A percentile compares a stretch with the other conserved stretches of the same genome.
Conservation (phyloP, 2,888 invertebrate genomes). For the Blomia tropicalis region DNA sequence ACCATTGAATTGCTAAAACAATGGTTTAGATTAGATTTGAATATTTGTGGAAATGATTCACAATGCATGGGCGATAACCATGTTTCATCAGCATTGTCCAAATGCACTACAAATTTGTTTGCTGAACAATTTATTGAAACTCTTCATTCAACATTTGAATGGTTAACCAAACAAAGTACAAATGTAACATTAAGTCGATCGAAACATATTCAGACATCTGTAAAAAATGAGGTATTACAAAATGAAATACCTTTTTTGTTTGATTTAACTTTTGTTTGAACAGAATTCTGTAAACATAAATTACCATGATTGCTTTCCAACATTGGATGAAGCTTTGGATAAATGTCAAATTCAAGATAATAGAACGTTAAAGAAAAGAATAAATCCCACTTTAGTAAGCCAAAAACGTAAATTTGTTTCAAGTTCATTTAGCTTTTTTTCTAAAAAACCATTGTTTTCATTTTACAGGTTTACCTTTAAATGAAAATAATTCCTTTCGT, state of each 20-base stretch:
- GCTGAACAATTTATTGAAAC: not conserved
- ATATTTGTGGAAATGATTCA: not conserved
- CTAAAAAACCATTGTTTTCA: not conserved
- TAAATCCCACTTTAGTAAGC: conserved; percentile 5
- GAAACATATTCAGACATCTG: not conserved
- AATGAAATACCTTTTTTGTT: not conserved
- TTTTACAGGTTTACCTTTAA: not conserved
- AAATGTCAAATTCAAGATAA: not conserved
- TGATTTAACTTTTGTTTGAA: not conserved
- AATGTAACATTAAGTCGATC: not conserved
- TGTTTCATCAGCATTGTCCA: not conserved
- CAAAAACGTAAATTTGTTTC: not conserved
- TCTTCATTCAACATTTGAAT: conserved; percentile 4
- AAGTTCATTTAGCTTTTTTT: not conserved
- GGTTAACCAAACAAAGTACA: not conserved
- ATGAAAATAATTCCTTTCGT: not conserved
- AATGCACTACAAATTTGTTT: not conserved
- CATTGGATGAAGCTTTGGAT: not conserved
- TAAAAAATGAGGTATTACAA: not conserved
- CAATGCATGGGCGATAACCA: too few relatives aligned
- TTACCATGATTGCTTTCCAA: not conserved
- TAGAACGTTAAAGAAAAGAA: not conserved
- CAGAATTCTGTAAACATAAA: not conserved
- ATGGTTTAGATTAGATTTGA: conserved; percentile 6
- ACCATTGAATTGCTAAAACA: not conserved